Base-by-base conservation (phyloP, 2,797 vertebrate genomes). In the Rachycentron canadum region DNA sequence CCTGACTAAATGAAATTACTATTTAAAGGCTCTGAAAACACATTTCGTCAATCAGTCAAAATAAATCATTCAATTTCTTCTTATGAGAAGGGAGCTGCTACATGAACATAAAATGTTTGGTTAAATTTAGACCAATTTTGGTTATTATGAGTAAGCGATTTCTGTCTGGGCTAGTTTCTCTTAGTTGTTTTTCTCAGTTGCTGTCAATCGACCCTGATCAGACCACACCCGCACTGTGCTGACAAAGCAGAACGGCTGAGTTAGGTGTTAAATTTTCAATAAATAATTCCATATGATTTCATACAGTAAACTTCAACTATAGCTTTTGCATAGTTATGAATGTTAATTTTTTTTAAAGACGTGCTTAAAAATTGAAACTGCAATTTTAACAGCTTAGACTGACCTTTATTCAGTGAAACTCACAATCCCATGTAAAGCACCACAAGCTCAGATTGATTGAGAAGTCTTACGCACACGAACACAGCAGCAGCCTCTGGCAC, bases 401-500 rank as follows among this genome's bases (percentile, higher is more conserved):
- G 2, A 40, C 11, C 17, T 30, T 64, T 38, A 10, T 1, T 41
- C 23, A 64, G 19, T 21, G 6, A 53, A 57, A 23, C 12, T 10
- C 40, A 16, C 14, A 17, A 1, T 56, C 12, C 16, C 23, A 36
- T 21, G 36, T 13, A 30, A 28, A 28, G n/a, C 30, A 65, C 5
- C 30, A 56, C 26, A n/a, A 57, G 16, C 55, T 53, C 30, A 17
- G n/a, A 40, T 1, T 76, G 68, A 79, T 73, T 72, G 64, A 69
- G 63, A 45, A 21, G 38, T 69, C 32, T 61, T 43, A 9, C 19
- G 5, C 28, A 62, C 52, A 19, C 63, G 60, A 17, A 30, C 50
- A 30, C 55, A 70, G 47, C 58, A 76, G 41, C 73, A 13, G 43
- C 63, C 43, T 16, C 25, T 79, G 77, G 69, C 58, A 69, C n/a